These are phyloP conservation scores for Micropoecilia bifurca DNA, from an alignment of 2,797 vertebrate species.

Conservation along the genomic window DNA sequence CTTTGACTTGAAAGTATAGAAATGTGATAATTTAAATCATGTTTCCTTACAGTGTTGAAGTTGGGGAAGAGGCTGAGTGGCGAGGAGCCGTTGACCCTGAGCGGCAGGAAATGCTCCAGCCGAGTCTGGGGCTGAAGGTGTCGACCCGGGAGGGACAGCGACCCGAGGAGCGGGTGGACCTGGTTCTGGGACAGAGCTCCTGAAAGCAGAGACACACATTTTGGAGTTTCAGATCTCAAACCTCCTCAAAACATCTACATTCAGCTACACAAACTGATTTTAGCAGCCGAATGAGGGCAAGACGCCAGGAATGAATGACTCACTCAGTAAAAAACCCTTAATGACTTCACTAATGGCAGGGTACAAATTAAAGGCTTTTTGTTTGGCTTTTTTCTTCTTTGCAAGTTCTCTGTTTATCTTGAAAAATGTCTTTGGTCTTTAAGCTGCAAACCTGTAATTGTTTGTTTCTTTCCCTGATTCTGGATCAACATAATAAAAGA, in stretches of 20 bases:
- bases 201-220: constrained; percentile 25
- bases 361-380: constrained; percentile 50
- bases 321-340: constrained; percentile 41
- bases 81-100: constrained; percentile 90
- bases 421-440: constrained; percentile 62
- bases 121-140: constrained; percentile 84
- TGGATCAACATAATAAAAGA: constrained; percentile 8
- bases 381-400: constrained; percentile 45
- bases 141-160: constrained; percentile 86
- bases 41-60: constrained; percentile 90
- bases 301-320: constrained; percentile 24
- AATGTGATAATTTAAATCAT: not conserved
- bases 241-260: constrained; percentile 1
- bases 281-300: constrained; percentile 19
- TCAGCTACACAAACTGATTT: constrained; percentile 1
- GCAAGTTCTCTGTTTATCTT: constrained; percentile 50
- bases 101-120: constrained; percentile 93
- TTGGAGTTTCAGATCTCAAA: not conserved
- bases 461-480: constrained; percentile 16
- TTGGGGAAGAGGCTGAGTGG: constrained; percentile 95
- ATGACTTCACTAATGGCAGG: constrained; percentile 50
- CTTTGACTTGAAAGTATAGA: not conserved
- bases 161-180: constrained; percentile 90
- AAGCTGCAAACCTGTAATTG: constrained; percentile 35
- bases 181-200: constrained; percentile 80